Evolutionary conservation across 2,888 invertebrate species (phyloP).

Genomic region (Coelinius sp.): DNA sequence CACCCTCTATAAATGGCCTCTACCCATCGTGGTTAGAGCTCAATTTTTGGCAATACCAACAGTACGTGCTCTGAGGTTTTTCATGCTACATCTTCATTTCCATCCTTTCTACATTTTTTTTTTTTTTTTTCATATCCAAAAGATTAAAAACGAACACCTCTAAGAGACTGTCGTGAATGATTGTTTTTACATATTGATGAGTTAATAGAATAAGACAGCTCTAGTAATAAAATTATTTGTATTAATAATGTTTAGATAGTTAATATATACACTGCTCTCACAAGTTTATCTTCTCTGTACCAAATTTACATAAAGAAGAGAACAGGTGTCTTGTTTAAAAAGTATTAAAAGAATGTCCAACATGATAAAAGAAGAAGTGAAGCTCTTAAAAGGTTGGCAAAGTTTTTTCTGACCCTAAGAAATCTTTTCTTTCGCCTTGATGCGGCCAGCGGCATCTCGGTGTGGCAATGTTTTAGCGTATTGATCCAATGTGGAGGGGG

Average conservation of each 20-base stretch:
- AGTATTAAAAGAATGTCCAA: conserved; percentile 7
- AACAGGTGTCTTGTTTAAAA: neutral
- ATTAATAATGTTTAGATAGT: too few species aligned
- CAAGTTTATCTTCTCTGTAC: neutral
- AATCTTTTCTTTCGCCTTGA: conserved; percentile 51
- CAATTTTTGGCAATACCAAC: neutral
- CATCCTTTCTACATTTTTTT: too few species aligned
- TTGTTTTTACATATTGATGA: too few species aligned
- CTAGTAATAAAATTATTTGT: too few species aligned
- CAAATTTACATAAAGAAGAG: neutral
- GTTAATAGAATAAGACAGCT: too few species aligned
- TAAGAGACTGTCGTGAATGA: too few species aligned
- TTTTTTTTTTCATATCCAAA: too few species aligned
- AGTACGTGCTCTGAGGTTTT: too few species aligned
- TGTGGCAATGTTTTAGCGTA: conserved; percentile 69
- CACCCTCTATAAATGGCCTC: conserved; percentile 6
- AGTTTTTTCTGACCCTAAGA: conserved; percentile 20
- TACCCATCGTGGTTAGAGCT: neutral
- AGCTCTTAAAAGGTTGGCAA: conserved; percentile 3
- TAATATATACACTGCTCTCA: neutral
- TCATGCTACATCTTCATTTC: too few species aligned
- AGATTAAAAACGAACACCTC: too few species aligned
- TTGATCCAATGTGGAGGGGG: conserved; percentile 62
- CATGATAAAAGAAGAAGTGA: neutral
- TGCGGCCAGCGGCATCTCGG: conserved; percentile 56